Conservation (phyloP, 2,888 invertebrate genomes). For the Anarsia innoxiella region DNA sequence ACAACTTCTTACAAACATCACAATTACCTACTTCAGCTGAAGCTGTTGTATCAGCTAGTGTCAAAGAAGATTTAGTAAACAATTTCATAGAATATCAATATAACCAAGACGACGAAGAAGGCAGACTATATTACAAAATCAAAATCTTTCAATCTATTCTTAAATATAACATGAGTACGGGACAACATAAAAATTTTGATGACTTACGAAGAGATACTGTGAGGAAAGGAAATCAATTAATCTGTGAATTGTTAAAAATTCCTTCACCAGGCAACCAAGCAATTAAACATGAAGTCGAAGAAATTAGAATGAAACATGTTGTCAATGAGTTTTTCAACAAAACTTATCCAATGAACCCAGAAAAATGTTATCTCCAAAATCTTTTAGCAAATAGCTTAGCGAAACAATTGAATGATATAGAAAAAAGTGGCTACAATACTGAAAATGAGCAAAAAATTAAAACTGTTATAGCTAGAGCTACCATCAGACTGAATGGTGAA, state of each 20-base stretch:
- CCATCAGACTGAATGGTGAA: slow-evolving; percentile 30
- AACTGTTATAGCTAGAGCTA: slow-evolving; percentile 29
- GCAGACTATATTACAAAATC: slow-evolving; percentile 29
- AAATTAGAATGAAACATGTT: slow-evolving; percentile 28
- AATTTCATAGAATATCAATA: slow-evolving; percentile 38
- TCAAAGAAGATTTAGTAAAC: slow-evolving; percentile 39
- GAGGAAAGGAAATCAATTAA: slow-evolving; percentile 35
- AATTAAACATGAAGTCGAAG: slow-evolving; percentile 25
- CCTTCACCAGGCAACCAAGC: slow-evolving; percentile 19
- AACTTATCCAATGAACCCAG: slow-evolving; percentile 17
- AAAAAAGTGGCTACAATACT: slow-evolving; percentile 30
- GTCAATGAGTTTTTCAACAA: slow-evolving; percentile 32
- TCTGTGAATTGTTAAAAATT: slow-evolving; percentile 36
- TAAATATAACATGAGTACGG: slow-evolving; percentile 23
- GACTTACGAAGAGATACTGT: slow-evolving; percentile 23
- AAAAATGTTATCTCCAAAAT: slow-evolving; percentile 19
- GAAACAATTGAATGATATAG: slow-evolving; percentile 37
- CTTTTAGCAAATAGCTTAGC: slow-evolving; percentile 31
- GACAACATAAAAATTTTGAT: slow-evolving; percentile 13
- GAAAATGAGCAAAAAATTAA: slow-evolving; percentile 35
- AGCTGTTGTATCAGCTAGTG: slow-evolving; percentile 21
- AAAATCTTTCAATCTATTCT: slow-evolving; percentile 31
- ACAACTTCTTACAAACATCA: slow-evolving; percentile 28
- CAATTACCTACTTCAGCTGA: slow-evolving; percentile 20
- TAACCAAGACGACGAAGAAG: slow-evolving; percentile 30